Conservation (phyloP, 2,888 invertebrate genomes). For the Acanthosoma haemorrhoidale region DNA sequence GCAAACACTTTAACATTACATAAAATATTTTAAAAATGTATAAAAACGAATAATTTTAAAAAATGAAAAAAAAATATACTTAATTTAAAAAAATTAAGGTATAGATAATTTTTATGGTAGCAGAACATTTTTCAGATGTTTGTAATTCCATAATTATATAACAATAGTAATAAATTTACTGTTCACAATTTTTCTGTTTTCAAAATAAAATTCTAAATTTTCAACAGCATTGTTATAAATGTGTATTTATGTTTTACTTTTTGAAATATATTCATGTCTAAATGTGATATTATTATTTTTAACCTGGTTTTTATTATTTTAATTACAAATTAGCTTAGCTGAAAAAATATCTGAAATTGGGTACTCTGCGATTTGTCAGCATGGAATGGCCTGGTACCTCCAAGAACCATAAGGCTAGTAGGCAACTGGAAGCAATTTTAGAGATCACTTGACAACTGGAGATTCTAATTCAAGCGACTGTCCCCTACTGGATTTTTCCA, state of each 20-base stretch:
- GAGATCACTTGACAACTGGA: too few relatives aligned
- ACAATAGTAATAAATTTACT: slow-evolving; percentile 4
- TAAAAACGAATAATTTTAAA: not conserved
- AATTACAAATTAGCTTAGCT: too few relatives aligned
- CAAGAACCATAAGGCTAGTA: too few relatives aligned
- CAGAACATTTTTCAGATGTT: not conserved
- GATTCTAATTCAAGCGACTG: too few relatives aligned
- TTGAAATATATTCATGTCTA: slow-evolving; percentile 17
- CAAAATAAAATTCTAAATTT: slow-evolving; percentile 5
- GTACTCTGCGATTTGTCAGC: too few relatives aligned
- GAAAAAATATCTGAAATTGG: too few relatives aligned
- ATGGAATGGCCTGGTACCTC: too few relatives aligned
- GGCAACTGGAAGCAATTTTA: too few relatives aligned
- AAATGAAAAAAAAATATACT: not conserved
- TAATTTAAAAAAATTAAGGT: slow-evolving; percentile 19
- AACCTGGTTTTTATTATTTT: not conserved
- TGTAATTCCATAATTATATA: slow-evolving; percentile 7
- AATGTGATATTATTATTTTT: not conserved
- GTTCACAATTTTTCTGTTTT: slow-evolving; percentile 5
- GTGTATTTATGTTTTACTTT: slow-evolving; percentile 9
- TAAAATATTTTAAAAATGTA: slow-evolving; percentile 20
- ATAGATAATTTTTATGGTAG: slow-evolving; percentile 8
- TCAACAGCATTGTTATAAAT: slow-evolving; percentile 8
- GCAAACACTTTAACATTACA: slow-evolving; percentile 18
- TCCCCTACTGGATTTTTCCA: too few relatives aligned